Conservation (phyloP, 2,113 vertebrate genomes). For the Alectura lathami region DNA sequence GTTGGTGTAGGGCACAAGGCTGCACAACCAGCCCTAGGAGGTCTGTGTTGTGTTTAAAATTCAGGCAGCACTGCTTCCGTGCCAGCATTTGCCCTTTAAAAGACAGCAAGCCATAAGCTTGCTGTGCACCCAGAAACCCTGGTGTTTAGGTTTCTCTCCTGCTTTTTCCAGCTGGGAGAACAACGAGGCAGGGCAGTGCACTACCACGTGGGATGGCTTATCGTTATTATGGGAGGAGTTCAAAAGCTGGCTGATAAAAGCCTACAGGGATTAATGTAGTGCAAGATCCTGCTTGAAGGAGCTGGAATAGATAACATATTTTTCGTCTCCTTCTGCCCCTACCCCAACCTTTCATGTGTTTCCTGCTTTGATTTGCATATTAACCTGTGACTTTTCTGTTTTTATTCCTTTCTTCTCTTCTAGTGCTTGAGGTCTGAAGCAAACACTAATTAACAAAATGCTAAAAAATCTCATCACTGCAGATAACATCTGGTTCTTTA, state of each 20-base stretch:
- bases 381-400: background rate
- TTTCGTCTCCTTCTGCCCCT: background rate
- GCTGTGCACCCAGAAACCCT: background rate
- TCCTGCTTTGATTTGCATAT: background rate
- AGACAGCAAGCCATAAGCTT: background rate
- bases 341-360: background rate
- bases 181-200: accelerated
- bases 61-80: accelerated
- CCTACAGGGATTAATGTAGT: background rate
- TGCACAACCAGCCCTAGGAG: accelerated
- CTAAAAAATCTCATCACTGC: background rate
- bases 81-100: background rate
- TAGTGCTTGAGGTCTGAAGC: background rate
- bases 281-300: slow-evolving; percentile 6
- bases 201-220: background rate
- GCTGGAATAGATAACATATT: background rate
- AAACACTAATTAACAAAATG: background rate
- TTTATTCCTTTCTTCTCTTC: background rate
- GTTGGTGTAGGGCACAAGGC: accelerated
- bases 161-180: background rate
- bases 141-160: accelerated
- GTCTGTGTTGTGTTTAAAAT: accelerated
- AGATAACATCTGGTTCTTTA: background rate
- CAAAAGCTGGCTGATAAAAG: background rate
- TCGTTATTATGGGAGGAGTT: background rate